Conservation (phyloP, 2,113 vertebrate species). For the Petroica traversi region DNA sequence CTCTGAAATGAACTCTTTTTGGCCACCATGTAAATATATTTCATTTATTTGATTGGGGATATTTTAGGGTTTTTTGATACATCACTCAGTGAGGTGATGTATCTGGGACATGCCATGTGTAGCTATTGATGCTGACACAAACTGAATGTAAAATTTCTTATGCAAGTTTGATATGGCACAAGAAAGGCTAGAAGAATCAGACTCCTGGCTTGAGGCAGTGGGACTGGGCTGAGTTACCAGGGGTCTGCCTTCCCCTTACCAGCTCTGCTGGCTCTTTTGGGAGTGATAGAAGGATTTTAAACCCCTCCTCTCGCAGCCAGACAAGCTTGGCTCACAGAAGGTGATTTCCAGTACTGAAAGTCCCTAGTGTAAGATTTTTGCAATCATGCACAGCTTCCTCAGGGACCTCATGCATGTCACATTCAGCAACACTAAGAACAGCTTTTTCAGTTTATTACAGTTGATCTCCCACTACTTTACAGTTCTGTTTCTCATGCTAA, state of each 20-base stretch:
- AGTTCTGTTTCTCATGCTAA: neutral
- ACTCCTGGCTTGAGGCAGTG: neutral
- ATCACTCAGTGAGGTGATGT: neutral
- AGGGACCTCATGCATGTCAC: neutral
- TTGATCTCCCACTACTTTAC: neutral
- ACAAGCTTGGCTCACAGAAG: neutral
- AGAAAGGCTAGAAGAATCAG: neutral
- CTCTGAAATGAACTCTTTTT: neutral
- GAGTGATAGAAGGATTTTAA: neutral
- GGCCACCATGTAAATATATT: neutral
- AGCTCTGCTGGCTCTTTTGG: neutral
- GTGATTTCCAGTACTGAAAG: neutral
- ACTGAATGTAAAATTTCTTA: neutral
- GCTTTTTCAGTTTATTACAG: neutral
- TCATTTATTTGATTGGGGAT: neutral
- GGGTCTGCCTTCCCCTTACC: neutral
- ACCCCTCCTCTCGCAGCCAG: neutral
- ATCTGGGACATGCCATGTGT: neutral
- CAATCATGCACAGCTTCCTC: neutral
- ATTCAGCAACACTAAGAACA: neutral
- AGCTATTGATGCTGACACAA: neutral
- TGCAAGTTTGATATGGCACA: neutral
- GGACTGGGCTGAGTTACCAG: neutral
- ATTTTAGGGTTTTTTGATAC: neutral
- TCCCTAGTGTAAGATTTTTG: neutral